phyloP scores from a whole-genome alignment of 2,888 invertebrate genomes.

The Ecliptopera silaceata region DNA sequence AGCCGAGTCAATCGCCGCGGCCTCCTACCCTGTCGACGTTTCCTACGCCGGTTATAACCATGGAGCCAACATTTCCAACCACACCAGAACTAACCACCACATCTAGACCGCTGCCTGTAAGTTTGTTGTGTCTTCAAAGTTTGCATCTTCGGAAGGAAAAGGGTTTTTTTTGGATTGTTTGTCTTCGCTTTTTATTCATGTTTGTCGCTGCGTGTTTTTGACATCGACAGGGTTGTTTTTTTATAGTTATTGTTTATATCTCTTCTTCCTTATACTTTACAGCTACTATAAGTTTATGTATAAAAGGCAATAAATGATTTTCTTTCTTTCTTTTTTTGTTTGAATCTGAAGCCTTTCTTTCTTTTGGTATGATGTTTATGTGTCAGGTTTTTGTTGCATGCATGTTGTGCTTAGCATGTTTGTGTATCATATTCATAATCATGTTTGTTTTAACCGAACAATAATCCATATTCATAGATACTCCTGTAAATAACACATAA shows the following conservation, averaged over 20 bases:
- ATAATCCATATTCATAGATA: too few species aligned
- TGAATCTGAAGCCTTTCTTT: background rate
- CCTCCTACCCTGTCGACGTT: background rate
- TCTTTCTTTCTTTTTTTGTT: background rate
- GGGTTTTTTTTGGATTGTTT: background rate
- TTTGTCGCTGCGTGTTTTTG: background rate
- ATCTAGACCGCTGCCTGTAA: slow-evolving; percentile 10
- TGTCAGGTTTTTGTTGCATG: background rate
- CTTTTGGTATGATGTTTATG: background rate
- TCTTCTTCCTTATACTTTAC: too few species aligned
- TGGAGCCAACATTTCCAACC: slow-evolving; percentile 1
- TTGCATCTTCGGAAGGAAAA: background rate
- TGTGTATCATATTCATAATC: background rate
- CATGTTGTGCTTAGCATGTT: background rate
- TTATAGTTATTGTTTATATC: background rate
- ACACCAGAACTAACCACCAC: slow-evolving; percentile 3
- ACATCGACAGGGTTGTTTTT: background rate
- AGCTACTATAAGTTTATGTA: too few species aligned
- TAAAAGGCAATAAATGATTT: background rate
- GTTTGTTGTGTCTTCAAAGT: slow-evolving; percentile 5
- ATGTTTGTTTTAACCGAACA: background rate
- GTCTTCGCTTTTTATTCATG: background rate
- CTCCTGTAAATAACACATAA: too few species aligned
- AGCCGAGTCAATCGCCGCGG: background rate
- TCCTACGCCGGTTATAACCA: slow-evolving; percentile 6